These are phyloP conservation scores for Trachythela sp. DNA, from an alignment of 64 coral and sea anemone genomes.

Conservation along the genomic window DNA sequence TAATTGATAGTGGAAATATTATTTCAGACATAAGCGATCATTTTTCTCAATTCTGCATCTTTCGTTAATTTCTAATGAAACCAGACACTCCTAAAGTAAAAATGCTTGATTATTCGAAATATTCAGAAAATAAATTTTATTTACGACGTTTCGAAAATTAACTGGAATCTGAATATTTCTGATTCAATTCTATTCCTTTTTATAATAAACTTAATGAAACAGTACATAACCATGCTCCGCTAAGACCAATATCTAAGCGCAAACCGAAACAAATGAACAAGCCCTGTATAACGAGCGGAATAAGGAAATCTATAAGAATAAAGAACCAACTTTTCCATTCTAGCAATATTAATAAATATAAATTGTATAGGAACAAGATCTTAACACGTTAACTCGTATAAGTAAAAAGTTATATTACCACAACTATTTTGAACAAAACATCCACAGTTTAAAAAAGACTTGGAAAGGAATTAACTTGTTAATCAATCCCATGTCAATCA, in stretches of 20 bases:
- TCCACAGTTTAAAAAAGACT: not conserved
- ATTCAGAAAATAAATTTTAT: not conserved
- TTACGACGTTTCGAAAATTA: not conserved
- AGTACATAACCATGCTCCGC: not conserved
- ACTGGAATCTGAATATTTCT: too few species aligned
- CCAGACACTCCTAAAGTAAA: too few species aligned
- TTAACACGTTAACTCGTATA: not conserved
- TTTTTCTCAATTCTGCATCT: not conserved
- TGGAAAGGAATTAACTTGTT: not conserved
- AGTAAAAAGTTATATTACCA: not conserved
- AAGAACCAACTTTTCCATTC: too few species aligned
- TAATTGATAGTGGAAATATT: not conserved
- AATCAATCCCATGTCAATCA: conserved; percentile 13
- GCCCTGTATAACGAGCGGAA: not conserved
- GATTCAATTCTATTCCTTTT: not conserved
- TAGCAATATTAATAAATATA: not conserved
- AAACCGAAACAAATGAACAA: not conserved
- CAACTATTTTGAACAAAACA: too few species aligned
- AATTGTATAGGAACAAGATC: not conserved
- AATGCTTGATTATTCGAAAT: not conserved
- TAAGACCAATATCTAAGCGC: not conserved
- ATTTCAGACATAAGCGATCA: not conserved
- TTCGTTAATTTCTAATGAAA: not conserved
- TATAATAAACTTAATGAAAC: too few species aligned
- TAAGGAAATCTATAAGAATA: not conserved